These are phyloP conservation scores for Yponomeuta sedellus DNA, from an alignment of 2,888 invertebrate genomes.

Conservation along the genomic window DNA sequence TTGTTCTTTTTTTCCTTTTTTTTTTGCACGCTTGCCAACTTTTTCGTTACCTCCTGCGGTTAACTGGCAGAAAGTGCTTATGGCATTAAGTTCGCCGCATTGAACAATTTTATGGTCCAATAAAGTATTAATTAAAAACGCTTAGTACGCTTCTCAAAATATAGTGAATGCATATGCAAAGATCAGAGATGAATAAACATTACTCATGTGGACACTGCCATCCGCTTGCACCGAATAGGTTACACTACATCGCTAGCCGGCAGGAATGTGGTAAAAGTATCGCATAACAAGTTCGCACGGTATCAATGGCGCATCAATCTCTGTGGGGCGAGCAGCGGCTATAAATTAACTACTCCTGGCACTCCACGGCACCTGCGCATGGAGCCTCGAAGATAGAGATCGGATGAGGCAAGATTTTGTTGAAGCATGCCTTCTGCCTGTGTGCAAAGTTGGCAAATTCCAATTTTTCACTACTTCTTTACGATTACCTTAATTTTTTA, in stretches of 20 bases:
- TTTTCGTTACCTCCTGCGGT: too few species aligned
- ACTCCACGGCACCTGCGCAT: slow-evolving; percentile 13
- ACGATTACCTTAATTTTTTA: too few species aligned
- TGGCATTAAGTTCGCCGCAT: too few species aligned
- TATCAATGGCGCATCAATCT: slow-evolving; percentile 20
- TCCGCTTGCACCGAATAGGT: background rate
- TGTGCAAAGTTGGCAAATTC: too few species aligned
- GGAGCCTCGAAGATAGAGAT: background rate
- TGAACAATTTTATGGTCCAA: too few species aligned
- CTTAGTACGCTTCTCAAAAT: too few species aligned
- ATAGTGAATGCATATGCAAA: background rate
- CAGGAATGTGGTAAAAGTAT: slow-evolving; percentile 14
- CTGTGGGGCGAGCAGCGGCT: slow-evolving; percentile 15
- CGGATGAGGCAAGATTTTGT: background rate
- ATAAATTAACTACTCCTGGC: slow-evolving; percentile 19
- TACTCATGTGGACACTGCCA: background rate
- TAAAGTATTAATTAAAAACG: too few species aligned
- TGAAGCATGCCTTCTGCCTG: too few species aligned
- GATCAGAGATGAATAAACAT: background rate
- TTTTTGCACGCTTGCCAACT: too few species aligned
- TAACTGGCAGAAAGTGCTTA: too few species aligned
- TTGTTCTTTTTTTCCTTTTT: too few species aligned
- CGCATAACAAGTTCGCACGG: slow-evolving; percentile 16
- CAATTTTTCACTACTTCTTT: too few species aligned
- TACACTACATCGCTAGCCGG: background rate